Percentiles rank a stretch among this genome's conserved stretches.
phyloP scores from a whole-genome alignment of 2,797 vertebrate species.

The Luscinia megarhynchos region DNA sequence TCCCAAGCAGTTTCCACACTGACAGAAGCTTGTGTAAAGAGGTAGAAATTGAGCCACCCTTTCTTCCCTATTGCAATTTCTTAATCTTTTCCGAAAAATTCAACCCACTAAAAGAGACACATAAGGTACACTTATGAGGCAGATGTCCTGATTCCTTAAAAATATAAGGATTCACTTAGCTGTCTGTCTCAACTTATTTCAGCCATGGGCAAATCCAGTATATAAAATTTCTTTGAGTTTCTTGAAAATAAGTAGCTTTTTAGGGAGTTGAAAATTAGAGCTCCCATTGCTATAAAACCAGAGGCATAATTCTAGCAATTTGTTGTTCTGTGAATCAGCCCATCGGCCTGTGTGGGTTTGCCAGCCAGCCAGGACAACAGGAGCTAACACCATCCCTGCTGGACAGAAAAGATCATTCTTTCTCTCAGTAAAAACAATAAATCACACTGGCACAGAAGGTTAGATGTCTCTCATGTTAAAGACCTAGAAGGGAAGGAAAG shows the following conservation, averaged over 20 bases:
- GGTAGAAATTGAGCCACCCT: background rate
- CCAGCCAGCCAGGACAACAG: background rate
- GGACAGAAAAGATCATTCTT: background rate
- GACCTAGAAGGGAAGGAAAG: background rate
- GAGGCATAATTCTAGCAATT: background rate
- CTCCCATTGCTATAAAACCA: background rate
- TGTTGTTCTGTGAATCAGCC: background rate
- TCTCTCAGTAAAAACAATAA: background rate
- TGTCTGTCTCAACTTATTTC: background rate
- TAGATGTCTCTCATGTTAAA: background rate
- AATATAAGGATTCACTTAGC: background rate
- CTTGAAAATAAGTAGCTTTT: background rate
- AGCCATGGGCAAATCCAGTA: background rate
- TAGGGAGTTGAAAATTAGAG: background rate
- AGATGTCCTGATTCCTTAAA: background rate
- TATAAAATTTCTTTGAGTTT: background rate
- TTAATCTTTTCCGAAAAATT: background rate
- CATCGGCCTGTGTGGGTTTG: background rate
- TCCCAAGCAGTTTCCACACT: background rate
- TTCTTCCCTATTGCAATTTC: background rate
- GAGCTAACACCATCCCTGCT: background rate
- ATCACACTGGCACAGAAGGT: background rate
- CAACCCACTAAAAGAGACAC: background rate
- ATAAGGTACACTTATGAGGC: background rate
- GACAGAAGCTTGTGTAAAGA: background rate